These are phyloP conservation scores for Heterohyrax brucei DNA, from an alignment of 2,797 vertebrate genomes.

Conservation along the genomic window DNA sequence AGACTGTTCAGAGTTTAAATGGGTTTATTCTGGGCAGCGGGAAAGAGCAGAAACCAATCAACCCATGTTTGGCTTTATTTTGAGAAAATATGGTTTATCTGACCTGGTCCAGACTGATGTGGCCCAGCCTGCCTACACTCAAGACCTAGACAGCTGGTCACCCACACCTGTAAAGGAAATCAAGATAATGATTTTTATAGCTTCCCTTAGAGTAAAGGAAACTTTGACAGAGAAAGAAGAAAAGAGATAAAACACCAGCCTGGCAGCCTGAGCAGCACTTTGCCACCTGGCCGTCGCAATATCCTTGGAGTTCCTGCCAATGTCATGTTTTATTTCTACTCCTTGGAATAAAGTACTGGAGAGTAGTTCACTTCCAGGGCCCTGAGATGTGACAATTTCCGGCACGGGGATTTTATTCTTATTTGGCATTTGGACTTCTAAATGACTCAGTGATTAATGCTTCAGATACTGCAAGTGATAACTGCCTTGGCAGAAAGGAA, in stretches of 20 bases:
- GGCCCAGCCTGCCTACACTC: background rate
- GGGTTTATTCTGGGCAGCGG: background rate
- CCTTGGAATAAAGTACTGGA: background rate
- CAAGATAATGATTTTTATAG: background rate
- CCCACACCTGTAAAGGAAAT: background rate
- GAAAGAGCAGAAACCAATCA: conserved; percentile 14
- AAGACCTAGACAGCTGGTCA: background rate
- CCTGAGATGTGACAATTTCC: conserved; percentile 67
- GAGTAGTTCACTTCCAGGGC: background rate
- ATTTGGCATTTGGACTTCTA: conserved; percentile 81
- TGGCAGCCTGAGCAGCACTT: background rate
- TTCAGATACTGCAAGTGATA: conserved; percentile 44
- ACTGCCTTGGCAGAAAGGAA: conserved; percentile 81
- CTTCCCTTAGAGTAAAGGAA: background rate
- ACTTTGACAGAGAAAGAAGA: background rate
- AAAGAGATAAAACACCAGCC: background rate
- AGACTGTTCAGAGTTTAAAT: background rate
- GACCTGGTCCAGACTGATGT: background rate
- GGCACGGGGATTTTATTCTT: conserved; percentile 77
- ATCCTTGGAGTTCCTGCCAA: background rate
- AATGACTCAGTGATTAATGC: conserved; percentile 75
- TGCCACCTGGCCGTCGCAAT: conserved; percentile 17
- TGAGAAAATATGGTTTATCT: background rate
- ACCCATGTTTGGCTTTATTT: background rate
- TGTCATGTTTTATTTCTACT: conserved; percentile 19